Conservation (phyloP, 1,140 invertebrate genomes). For the Caenorhabditis remanei region DNA sequence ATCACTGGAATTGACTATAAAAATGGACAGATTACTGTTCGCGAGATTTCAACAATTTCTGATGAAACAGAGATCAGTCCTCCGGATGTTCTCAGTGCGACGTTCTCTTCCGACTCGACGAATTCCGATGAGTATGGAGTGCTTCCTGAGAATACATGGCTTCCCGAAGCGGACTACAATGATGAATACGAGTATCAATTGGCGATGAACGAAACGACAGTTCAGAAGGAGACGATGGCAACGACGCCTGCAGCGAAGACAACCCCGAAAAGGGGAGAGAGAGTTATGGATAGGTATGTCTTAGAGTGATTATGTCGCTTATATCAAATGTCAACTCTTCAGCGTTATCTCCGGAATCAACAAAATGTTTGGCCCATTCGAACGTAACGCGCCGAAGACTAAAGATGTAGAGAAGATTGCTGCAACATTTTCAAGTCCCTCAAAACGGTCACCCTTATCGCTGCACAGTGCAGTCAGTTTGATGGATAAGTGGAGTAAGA, state of each 20-base stretch:
- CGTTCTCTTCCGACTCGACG: neutral
- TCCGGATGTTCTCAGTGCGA: too few relatives aligned
- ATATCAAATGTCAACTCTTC: neutral
- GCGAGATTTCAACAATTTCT: neutral
- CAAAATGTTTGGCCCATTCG: constrained; percentile 29
- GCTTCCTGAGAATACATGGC: constrained; percentile 22
- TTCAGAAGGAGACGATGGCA: neutral
- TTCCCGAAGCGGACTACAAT: neutral
- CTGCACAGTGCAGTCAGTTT: constrained; percentile 44
- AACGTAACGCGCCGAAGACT: constrained; percentile 16
- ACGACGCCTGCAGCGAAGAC: neutral
- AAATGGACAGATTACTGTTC: constrained; percentile 53
- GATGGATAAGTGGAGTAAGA: constrained; percentile 25
- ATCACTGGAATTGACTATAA: constrained; percentile 56
- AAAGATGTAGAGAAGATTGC: constrained; percentile 44
- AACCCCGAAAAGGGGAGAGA: constrained; percentile 23
- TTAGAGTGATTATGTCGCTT: too few relatives aligned
- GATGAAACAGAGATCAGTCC: too few relatives aligned
- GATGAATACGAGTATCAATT: neutral
- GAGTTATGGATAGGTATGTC: constrained; percentile 28
- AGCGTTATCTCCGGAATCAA: constrained; percentile 39
- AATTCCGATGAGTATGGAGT: neutral
- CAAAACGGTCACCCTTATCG: constrained; percentile 17
- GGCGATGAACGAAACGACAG: neutral
- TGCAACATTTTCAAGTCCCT: constrained; percentile 26